Evolutionary conservation across 2,797 vertebrate genomes (phyloP).

Genomic region (Clarias fuscus): DNA sequence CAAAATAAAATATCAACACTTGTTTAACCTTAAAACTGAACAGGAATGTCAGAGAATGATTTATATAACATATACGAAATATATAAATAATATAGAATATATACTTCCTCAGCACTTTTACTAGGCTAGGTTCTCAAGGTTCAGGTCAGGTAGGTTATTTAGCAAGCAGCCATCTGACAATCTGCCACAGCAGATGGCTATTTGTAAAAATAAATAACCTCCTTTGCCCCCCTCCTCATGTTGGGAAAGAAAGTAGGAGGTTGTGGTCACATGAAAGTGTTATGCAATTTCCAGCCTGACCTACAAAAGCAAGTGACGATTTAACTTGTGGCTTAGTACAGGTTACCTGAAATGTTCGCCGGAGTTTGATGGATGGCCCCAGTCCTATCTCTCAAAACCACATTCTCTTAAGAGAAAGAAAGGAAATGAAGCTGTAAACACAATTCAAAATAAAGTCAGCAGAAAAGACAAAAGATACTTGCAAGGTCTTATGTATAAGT

Average conservation of each 20-base stretch:
- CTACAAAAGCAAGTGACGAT: conserved; percentile 43
- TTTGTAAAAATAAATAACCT: conserved; percentile 66
- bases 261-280: conserved; percentile 46
- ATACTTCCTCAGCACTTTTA: conserved; percentile 7
- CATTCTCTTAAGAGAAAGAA: background rate
- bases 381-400: conserved; percentile 32
- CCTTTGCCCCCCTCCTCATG: conserved; percentile 46
- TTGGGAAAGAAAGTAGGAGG: conserved; percentile 41
- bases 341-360: conserved; percentile 33
- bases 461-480: conserved; percentile 14
- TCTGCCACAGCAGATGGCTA: conserved; percentile 66
- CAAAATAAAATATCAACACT: background rate
- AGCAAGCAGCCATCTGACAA: conserved; percentile 52
- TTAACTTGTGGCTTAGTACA: conserved; percentile 31
- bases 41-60: background rate
- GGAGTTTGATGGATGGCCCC: conserved; percentile 29
- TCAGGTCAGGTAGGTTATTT: conserved; percentile 54
- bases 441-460: conserved; percentile 11
- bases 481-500: background rate
- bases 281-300: conserved; percentile 52
- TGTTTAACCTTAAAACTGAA: background rate
- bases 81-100: too few relatives aligned
- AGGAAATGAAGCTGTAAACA: conserved; percentile 24
- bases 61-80: too few relatives aligned
- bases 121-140: conserved; percentile 40